Percentiles rank a stretch among this genome's conserved stretches.
These are phyloP conservation scores for Ophioninae sp. DNA, from an alignment of 2,888 invertebrate genomes.

Conservation along the genomic window DNA sequence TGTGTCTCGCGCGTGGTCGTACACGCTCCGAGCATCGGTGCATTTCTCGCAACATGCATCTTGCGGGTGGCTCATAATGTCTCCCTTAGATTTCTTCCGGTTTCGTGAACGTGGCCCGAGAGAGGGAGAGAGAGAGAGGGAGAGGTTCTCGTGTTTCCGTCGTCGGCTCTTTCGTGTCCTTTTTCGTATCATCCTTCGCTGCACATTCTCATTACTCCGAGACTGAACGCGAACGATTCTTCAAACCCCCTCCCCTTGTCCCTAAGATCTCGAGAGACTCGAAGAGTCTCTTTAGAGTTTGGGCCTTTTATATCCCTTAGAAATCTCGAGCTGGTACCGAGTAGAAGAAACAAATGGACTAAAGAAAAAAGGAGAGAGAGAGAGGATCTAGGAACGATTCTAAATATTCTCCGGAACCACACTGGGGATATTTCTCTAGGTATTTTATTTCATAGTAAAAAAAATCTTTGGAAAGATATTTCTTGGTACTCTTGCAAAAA, in stretches of 20 bases:
- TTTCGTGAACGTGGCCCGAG: slow-evolving; percentile 4
- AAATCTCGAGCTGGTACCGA: background rate
- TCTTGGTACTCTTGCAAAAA: too few relatives aligned
- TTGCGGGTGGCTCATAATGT: slow-evolving; percentile 32
- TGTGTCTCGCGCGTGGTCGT: background rate
- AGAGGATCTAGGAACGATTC: slow-evolving; percentile 33
- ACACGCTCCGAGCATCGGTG: background rate
- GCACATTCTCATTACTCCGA: slow-evolving; percentile 58
- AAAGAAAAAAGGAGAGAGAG: background rate
- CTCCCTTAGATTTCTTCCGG: slow-evolving; percentile 28
- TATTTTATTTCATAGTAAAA: too few relatives aligned
- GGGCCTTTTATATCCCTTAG: slow-evolving; percentile 6
- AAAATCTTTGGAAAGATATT: too few relatives aligned
- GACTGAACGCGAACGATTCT: slow-evolving; percentile 39
- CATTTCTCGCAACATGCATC: slow-evolving; percentile 34
- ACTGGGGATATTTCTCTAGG: too few relatives aligned
- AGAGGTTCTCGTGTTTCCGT: slow-evolving; percentile 35
- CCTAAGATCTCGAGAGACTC: slow-evolving; percentile 10
- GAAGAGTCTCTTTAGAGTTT: slow-evolving; percentile 46
- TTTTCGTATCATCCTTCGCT: slow-evolving; percentile 30
- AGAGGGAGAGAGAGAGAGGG: too few relatives aligned
- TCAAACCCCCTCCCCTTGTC: background rate
- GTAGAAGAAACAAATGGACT: too few relatives aligned
- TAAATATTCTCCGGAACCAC: slow-evolving; percentile 26
- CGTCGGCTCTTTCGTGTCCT: slow-evolving; percentile 17